A percentile compares a stretch with the other conserved stretches of the same genome.
Evolutionary conservation across 2,113 vertebrate genomes (phyloP).

Genomic region (Indri indri): DNA sequence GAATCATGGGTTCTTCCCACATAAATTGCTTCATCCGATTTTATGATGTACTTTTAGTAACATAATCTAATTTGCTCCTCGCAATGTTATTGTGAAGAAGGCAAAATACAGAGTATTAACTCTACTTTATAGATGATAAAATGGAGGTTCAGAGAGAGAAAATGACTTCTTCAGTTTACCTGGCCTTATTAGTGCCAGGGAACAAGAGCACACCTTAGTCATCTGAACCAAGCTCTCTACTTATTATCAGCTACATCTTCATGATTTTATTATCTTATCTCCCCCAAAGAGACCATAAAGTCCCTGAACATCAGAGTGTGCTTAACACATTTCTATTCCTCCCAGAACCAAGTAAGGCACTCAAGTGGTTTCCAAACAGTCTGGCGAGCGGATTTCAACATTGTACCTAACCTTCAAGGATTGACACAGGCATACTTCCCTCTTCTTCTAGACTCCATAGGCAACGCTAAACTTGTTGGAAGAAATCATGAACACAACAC

Average conservation of each 20-base stretch:
- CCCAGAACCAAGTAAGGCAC: neutral
- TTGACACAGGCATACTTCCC: neutral
- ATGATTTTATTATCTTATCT: neutral
- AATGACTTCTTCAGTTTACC: neutral
- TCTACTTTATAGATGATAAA: conserved; percentile 41
- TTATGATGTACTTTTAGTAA: conserved; percentile 30
- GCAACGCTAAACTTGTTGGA: conserved; percentile 20
- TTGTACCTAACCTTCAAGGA: neutral
- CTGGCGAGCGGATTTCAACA: neutral
- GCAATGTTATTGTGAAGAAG: neutral
- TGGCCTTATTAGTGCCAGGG: neutral
- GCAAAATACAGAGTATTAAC: conserved; percentile 1
- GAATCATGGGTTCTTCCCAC: neutral
- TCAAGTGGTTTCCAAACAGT: neutral
- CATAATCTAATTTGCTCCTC: conserved; percentile 29
- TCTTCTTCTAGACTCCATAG: neutral
- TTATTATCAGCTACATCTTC: neutral
- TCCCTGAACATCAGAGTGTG: neutral
- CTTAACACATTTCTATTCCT: neutral
- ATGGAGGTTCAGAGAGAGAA: neutral
- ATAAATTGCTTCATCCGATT: neutral
- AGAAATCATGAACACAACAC: conserved; percentile 41
- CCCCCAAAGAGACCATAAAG: neutral
- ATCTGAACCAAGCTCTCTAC: conserved; percentile 13
- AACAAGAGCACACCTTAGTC: neutral